Percentiles rank a stretch among this genome's conserved stretches.
Evolutionary conservation across 1,140 invertebrate species (phyloP).

Genomic region (Amyelois transitella): DNA sequence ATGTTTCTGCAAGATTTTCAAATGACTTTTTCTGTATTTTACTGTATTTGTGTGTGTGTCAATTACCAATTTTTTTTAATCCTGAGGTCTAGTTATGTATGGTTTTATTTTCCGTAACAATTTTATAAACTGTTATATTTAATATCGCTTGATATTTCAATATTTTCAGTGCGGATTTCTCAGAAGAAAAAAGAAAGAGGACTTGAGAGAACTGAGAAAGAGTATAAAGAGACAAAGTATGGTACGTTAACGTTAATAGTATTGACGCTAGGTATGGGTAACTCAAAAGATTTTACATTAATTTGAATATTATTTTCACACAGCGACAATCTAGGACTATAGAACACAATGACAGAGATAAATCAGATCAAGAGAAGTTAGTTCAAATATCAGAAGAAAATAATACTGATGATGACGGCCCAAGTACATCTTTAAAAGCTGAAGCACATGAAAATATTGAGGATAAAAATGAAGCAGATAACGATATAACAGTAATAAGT

Average conservation of each 20-base stretch:
- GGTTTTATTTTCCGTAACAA: too few relatives aligned
- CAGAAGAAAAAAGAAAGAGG: slow-evolving; percentile 26
- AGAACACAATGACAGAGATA: background rate
- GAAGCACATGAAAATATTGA: background rate
- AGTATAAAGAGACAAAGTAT: slow-evolving; percentile 18
- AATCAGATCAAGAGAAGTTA: background rate
- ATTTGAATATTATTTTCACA: background rate
- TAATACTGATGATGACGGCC: background rate
- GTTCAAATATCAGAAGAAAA: background rate
- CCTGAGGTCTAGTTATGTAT: too few relatives aligned
- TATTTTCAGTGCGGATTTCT: slow-evolving; percentile 27
- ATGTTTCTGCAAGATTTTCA: too few relatives aligned
- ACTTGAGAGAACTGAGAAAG: slow-evolving; percentile 16
- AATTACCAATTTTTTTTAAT: too few relatives aligned
- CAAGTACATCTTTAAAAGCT: background rate
- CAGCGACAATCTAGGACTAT: background rate
- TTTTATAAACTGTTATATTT: too few relatives aligned
- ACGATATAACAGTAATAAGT: background rate
- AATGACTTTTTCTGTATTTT: too few relatives aligned
- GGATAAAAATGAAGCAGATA: background rate
- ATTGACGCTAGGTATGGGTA: too few relatives aligned
- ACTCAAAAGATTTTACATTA: too few relatives aligned
- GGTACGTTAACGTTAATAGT: slow-evolving; percentile 13
- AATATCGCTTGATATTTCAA: too few relatives aligned
- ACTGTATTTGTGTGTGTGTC: too few relatives aligned